Percentiles rank a stretch among this genome's conserved stretches.
phyloP scores from a whole-genome alignment of 53 echinoderm and acorn worm species.

The Luidia sarsii region DNA sequence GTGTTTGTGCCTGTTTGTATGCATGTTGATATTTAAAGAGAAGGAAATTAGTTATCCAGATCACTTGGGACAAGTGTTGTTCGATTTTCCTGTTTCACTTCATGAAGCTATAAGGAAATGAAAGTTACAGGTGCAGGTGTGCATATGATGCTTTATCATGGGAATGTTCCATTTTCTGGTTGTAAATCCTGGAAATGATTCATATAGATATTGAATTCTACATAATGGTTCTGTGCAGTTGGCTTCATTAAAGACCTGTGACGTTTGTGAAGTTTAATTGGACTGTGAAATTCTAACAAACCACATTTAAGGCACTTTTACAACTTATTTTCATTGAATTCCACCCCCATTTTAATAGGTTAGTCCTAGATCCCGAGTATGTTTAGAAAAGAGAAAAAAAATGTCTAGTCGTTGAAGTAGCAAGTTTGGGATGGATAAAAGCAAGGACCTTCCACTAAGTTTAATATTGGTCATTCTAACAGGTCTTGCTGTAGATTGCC shows the following conservation, averaged over 20 bases:
- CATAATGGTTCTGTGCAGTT: too few species aligned
- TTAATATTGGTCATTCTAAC: neutral
- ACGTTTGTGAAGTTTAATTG: too few species aligned
- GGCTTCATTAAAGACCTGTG: too few species aligned
- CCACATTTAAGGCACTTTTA: too few species aligned
- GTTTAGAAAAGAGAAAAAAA: slow-evolving; percentile 26
- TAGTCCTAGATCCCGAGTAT: slow-evolving; percentile 33
- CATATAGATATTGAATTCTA: too few species aligned
- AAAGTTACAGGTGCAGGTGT: slow-evolving; percentile 56
- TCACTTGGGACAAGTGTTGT: slow-evolving; percentile 54
- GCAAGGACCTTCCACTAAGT: slow-evolving; percentile 21
- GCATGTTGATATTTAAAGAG: slow-evolving; percentile 47
- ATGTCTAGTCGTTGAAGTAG: neutral
- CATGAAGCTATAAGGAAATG: slow-evolving; percentile 42
- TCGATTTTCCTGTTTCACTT: slow-evolving; percentile 54
- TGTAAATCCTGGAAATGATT: neutral
- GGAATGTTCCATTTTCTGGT: slow-evolving; percentile 37
- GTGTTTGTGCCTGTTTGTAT: slow-evolving; percentile 21
- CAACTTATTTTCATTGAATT: too few species aligned
- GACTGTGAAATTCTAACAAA: too few species aligned
- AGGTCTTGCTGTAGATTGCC: neutral
- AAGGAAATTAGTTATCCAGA: slow-evolving; percentile 55
- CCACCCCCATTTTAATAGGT: slow-evolving; percentile 47
- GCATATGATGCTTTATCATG: slow-evolving; percentile 40
- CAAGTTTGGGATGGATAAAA: slow-evolving; percentile 34